phyloP scores from a whole-genome alignment of 1,140 invertebrate species.

The Drosophila lacteicornis region DNA sequence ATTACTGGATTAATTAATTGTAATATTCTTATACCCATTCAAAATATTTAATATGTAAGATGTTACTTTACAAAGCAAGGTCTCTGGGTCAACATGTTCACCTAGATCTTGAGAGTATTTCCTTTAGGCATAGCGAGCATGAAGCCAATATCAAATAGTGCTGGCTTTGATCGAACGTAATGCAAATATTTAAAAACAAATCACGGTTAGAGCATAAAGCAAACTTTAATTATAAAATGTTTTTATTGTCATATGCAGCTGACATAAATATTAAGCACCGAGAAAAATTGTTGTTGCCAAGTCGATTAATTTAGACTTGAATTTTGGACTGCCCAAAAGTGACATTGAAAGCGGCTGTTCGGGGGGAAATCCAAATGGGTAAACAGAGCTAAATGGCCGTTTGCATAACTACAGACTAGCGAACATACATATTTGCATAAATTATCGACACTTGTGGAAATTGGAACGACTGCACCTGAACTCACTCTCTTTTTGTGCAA shows the following conservation, averaged over 20 bases:
- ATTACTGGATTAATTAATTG: neutral
- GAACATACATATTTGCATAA: slow-evolving; percentile 52
- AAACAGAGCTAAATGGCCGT: slow-evolving; percentile 39
- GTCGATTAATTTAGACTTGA: slow-evolving; percentile 24
- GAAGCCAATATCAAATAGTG: slow-evolving; percentile 42
- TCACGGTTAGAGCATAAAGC: slow-evolving; percentile 55
- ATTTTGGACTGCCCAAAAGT: slow-evolving; percentile 45
- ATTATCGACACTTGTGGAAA: slow-evolving; percentile 61
- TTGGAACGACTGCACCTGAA: slow-evolving; percentile 54
- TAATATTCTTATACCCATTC: too few species aligned
- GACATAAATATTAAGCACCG: slow-evolving; percentile 57
- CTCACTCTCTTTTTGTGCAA: slow-evolving; percentile 62
- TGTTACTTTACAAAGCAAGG: neutral
- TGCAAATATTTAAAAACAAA: slow-evolving; percentile 49
- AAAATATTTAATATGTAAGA: neutral
- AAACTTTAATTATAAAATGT: slow-evolving; percentile 54
- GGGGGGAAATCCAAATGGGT: slow-evolving; percentile 48
- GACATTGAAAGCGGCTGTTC: slow-evolving; percentile 43
- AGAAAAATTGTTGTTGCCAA: slow-evolving; percentile 29
- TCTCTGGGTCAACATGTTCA: slow-evolving; percentile 39
- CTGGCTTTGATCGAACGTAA: slow-evolving; percentile 20
- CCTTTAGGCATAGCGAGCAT: slow-evolving; percentile 28
- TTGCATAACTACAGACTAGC: slow-evolving; percentile 44
- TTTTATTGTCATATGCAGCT: slow-evolving; percentile 41
- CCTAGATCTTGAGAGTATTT: slow-evolving; percentile 36